Percentiles rank a stretch among this genome's conserved stretches.
These are phyloP conservation scores for Chaenocephalus aceratus DNA, from an alignment of 2,113 vertebrate genomes.

Conservation along the genomic window DNA sequence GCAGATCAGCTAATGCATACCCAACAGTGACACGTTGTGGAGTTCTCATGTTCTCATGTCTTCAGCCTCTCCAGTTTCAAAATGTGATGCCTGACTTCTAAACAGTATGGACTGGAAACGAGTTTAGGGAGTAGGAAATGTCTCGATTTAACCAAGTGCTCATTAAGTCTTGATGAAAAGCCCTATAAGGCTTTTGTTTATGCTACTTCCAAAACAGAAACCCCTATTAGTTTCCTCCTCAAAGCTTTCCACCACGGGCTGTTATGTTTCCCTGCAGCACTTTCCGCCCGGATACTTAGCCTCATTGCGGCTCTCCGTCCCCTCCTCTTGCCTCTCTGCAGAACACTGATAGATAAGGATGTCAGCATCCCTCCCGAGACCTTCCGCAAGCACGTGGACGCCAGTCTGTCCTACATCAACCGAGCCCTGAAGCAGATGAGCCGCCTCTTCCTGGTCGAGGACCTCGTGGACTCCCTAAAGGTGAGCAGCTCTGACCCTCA, in stretches of 20 bases:
- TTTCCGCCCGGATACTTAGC: conserved; percentile 5
- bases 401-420: conserved; percentile 88
- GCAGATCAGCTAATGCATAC: no score
- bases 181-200: background rate
- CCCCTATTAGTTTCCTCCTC: background rate
- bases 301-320: conserved; percentile 43
- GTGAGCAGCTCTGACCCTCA: conserved; percentile 66
- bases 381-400: conserved; percentile 89
- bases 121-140: no score
- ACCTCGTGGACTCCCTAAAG: conserved; percentile 94
- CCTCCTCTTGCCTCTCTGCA: conserved; percentile 56
- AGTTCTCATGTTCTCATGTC: no score
- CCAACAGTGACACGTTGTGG: no score
- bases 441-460: conserved; percentile 93
- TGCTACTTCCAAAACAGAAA: background rate
- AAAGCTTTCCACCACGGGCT: background rate
- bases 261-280: conserved; percentile 21
- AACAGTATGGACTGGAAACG: no score
- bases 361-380: conserved; percentile 89
- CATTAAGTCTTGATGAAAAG: background rate
- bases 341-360: conserved; percentile 88
- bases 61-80: no score
- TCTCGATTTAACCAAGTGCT: background rate
- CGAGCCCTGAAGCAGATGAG: conserved; percentile 87
- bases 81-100: no score